Conservation (phyloP, 2,797 vertebrate genomes). For the Buphagus erythrorhynchus region DNA sequence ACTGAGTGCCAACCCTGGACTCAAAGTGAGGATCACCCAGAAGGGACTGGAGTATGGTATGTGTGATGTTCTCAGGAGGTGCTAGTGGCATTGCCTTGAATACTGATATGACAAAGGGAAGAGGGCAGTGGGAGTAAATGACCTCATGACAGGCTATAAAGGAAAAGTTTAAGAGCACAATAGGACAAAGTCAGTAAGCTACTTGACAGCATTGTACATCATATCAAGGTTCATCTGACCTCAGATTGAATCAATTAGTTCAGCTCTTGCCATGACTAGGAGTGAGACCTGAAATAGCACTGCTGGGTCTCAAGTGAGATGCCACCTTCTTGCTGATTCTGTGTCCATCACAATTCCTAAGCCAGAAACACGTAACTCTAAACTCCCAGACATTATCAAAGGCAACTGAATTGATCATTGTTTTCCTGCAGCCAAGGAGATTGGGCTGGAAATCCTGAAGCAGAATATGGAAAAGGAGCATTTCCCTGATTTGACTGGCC, state of each 20-base stretch:
- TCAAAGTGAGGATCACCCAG: constrained; percentile 75
- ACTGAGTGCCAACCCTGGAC: constrained; percentile 31
- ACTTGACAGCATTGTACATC: neutral
- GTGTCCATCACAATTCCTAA: neutral
- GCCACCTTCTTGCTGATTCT: neutral
- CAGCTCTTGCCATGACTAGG: neutral
- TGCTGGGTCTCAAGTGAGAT: neutral
- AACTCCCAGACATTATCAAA: neutral
- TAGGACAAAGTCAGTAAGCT: neutral
- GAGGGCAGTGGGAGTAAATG: neutral
- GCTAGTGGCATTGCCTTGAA: neutral
- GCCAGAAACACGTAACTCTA: neutral
- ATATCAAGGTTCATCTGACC: neutral
- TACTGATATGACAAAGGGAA: neutral
- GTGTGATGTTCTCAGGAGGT: constrained; percentile 5
- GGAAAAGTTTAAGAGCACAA: neutral
- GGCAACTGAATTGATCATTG: neutral
- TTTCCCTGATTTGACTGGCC: constrained; percentile 65
- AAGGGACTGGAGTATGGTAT: constrained; percentile 74
- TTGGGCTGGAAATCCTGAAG: constrained; percentile 68
- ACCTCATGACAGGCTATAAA: neutral
- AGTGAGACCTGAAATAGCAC: neutral
- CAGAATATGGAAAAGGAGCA: constrained; percentile 57
- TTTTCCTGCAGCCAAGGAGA: constrained; percentile 61
- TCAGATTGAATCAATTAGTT: neutral